Evolutionary conservation across 2,888 invertebrate genomes (phyloP), one percentile per base, ranked within the genome.

Genomic region (Sturmia bella): DNA sequence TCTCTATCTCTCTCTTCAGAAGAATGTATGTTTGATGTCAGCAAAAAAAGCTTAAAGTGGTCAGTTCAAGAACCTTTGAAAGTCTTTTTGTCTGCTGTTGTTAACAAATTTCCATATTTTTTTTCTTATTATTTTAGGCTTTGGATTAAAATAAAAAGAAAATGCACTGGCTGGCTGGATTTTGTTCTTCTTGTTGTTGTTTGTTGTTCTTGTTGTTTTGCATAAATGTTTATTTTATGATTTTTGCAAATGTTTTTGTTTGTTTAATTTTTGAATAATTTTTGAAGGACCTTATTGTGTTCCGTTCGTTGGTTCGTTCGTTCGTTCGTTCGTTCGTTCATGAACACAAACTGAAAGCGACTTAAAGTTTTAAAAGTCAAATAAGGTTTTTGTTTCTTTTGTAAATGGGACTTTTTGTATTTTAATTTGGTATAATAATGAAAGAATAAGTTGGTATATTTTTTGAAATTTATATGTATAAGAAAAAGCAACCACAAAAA

Each of bases 351-450:
- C 52, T 63, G 56, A 45, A 69, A 56, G 17, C 54, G 45, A 57
- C 56, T 56, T 37, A 41, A 50, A 72, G 57, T 78, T 79, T 79
- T 73, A 73, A 79, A 79, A 79, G 78, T 79, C 78, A 79, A 79
- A 79, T 73, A 66, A 45, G 72, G 12, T 66, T 66, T 66, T 66
- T 61, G 24, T 24, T 68, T 19, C 63, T 50, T 32, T 45, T n/a
- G 63, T 41, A 78, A 78, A 78, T 66, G 64, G 7, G 72, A 66
- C 64, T 66, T 78, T 72, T 64, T 56, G 69, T 27, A 69, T 70
- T 77, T 68, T 50, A 56, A 64, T 64, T 59, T 50, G 15, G 19
- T 57, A 70, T 50, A 21, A 41, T 41, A 59, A 39, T 43, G 32
- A 5, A 69, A 41, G 9, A 43, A 43, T 41, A 43, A 15, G 13